Evolutionary conservation across 1,140 invertebrate species (phyloP), one percentile per base, ranked within the genome.

Genomic region (Lepidotrigona ventralis): DNA sequence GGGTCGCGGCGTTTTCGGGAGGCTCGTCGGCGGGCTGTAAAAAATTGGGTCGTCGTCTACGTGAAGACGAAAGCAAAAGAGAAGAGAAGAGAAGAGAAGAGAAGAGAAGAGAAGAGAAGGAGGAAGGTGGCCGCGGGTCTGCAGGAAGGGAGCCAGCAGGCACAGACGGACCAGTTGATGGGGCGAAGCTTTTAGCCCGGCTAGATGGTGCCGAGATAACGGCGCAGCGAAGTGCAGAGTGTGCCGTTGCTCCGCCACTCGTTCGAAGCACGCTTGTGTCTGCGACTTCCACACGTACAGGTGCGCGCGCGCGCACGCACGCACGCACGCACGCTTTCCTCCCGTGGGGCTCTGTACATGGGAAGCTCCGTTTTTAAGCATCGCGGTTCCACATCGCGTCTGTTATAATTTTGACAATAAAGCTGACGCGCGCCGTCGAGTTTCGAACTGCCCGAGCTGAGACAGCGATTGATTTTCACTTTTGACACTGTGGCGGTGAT

Each of bases 201-300:
- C 92, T 93, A 93, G 93, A 94, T 94, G 93, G 93, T 94, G 93
- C 93, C 91, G 93, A 93, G 94, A 94, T 94, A 94, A 94, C 92
- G 91, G 93, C 90, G 86, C 90, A 90, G 90, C 88, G 87, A 91
- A 93, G 93, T 92, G 93, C 91, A 92, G 91, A 92, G 91, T 91
- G 88, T 90, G 85, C 87, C 83, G 81, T 75, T 77, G 71, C 84
- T 85, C 77, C 64, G 73, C 66, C 83, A 79, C 84, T 84, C 86
- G 83, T 79, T 66, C 82, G 8, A 0, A 46, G 39, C 69, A 81
- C 81, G 56, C 26, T 78, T 53, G 58, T 39, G 33, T 53, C 56
- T 26, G 29, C 15, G 29, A n/a, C 21, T 60, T 60, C 8, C 14
- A 23, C 33, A 33, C 4, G 2, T 5, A 56, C 53, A 56, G 29